Percentiles rank a stretch among this genome's conserved stretches.
Conservation (phyloP, 2,113 vertebrate species). For the Lutjanus erythropterus region DNA sequence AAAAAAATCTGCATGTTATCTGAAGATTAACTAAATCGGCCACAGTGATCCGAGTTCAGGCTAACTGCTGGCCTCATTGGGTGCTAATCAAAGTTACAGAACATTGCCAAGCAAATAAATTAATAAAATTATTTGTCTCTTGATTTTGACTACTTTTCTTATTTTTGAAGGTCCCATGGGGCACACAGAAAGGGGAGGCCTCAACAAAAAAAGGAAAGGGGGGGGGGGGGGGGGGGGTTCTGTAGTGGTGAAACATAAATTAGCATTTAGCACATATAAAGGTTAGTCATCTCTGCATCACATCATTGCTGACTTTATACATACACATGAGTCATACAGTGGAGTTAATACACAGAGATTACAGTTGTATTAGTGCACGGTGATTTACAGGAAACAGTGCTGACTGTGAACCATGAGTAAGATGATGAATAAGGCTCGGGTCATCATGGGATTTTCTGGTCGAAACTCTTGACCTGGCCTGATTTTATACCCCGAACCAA, state of each 20-base stretch:
- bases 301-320: slow-evolving; percentile 21
- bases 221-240: no score
- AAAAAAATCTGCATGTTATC: no score
- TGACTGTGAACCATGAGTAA: slow-evolving; percentile 16
- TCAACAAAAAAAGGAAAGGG: no score
- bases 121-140: no score
- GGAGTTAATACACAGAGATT: neutral
- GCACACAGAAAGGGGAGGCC: no score
- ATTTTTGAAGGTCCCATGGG: no score
- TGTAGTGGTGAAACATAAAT: neutral
- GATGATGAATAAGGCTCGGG: slow-evolving; percentile 4
- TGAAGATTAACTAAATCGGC: no score
- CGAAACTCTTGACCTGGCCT: neutral
- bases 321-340: slow-evolving; percentile 17
- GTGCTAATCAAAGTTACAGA: no score
- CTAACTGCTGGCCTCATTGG: no score
- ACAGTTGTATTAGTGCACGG: neutral
- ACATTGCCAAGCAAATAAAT: no score
- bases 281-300: neutral
- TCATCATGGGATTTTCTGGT: slow-evolving; percentile 25
- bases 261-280: slow-evolving; percentile 8
- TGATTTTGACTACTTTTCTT: no score
- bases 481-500: neutral
- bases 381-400: neutral
- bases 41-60: no score